Evolutionary conservation across 2,888 invertebrate species (phyloP).

Genomic region (Tetanocera ferruginea): DNA sequence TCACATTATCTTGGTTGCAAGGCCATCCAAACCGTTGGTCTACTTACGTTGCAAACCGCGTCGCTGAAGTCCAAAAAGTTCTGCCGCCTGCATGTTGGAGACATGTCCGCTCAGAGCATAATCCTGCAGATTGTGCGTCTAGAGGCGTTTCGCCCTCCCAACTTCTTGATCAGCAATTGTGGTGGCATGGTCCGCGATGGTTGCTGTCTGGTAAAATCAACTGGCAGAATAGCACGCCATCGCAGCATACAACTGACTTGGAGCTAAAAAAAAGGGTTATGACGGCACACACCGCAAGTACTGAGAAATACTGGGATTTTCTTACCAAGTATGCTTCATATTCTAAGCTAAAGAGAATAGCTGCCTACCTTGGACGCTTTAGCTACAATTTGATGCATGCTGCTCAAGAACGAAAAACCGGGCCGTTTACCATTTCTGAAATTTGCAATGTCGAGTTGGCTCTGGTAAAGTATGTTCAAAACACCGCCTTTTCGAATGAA

Average conservation of each 20-base stretch:
- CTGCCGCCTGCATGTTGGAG: not conserved
- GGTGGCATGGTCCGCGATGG: not conserved
- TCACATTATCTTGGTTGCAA: slow-evolving; percentile 32
- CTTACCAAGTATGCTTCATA: slow-evolving; percentile 14
- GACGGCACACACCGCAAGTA: not conserved
- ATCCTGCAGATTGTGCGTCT: slow-evolving; percentile 20
- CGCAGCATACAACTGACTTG: not conserved
- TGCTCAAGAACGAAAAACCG: not conserved
- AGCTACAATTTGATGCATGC: not conserved
- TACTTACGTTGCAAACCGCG: not conserved
- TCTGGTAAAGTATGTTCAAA: not conserved
- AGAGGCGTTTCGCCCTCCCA: slow-evolving; percentile 13
- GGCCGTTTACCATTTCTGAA: slow-evolving; percentile 3
- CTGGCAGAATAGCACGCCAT: not conserved
- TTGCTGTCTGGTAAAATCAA: too few species aligned
- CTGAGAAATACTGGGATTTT: not conserved
- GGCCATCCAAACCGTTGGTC: slow-evolving; percentile 14
- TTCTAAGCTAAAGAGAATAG: slow-evolving; percentile 16
- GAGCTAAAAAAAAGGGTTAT: not conserved
- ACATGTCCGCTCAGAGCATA: not conserved
- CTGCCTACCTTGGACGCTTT: slow-evolving; percentile 26
- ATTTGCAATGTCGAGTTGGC: slow-evolving; percentile 7
- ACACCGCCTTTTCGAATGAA: not conserved
- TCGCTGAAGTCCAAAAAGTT: not conserved
- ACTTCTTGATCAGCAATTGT: not conserved